These are phyloP conservation scores for Aldrovandia affinis DNA, from an alignment of 2,797 vertebrate genomes.

Conservation along the genomic window DNA sequence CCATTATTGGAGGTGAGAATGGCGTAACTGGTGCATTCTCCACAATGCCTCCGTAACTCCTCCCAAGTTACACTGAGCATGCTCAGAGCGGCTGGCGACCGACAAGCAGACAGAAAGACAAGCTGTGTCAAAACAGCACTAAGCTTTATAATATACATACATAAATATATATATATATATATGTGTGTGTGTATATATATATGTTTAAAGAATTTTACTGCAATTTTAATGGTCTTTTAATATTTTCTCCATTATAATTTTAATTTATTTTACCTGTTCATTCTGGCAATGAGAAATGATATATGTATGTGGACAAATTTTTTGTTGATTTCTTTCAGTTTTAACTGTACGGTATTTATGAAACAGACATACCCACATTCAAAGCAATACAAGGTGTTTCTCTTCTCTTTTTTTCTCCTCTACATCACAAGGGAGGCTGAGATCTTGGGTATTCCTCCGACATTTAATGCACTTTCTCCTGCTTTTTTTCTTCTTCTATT, in stretches of 20 bases:
- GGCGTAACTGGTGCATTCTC: neutral
- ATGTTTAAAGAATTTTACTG: slow-evolving; percentile 86
- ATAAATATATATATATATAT: slow-evolving; percentile 75
- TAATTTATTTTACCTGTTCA: slow-evolving; percentile 98
- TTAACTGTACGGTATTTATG: slow-evolving; percentile 91
- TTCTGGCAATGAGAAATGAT: slow-evolving; percentile 96
- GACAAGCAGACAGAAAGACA: slow-evolving; percentile 8
- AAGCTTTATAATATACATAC: slow-evolving; percentile 68
- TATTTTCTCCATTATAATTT: slow-evolving; percentile 83
- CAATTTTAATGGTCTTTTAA: slow-evolving; percentile 81
- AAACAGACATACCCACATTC: slow-evolving; percentile 63
- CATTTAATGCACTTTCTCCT: slow-evolving; percentile 70
- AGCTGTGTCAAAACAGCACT: slow-evolving; percentile 18
- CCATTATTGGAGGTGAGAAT: neutral
- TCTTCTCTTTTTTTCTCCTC: slow-evolving; percentile 58
- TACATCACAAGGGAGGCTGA: slow-evolving; percentile 40
- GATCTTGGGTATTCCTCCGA: slow-evolving; percentile 49
- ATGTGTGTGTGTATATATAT: slow-evolving; percentile 56
- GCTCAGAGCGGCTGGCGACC: neutral
- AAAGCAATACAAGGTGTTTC: slow-evolving; percentile 77
- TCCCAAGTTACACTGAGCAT: neutral
- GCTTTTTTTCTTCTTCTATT: slow-evolving; percentile 23
- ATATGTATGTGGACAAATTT: slow-evolving; percentile 75
- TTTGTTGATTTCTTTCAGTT: slow-evolving; percentile 61
- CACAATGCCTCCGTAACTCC: neutral